Conservation (phyloP, 2,113 vertebrate species). For the Xyliphius kryptos region DNA sequence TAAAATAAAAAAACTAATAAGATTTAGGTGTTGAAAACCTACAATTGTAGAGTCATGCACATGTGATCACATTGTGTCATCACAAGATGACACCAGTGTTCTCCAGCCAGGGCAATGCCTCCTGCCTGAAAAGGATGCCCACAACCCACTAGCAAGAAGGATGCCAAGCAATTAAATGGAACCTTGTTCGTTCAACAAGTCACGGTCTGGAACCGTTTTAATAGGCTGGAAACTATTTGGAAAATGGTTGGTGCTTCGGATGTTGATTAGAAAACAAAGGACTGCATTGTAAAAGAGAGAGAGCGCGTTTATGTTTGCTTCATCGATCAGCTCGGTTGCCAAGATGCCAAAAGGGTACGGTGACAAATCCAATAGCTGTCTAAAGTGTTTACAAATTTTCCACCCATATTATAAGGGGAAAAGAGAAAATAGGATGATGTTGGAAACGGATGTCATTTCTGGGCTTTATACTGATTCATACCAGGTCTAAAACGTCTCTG, state of each 20-base stretch:
- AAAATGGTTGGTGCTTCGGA: constrained; percentile 65
- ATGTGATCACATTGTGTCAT: neutral
- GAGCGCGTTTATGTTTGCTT: constrained; percentile 54
- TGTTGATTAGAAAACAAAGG: constrained; percentile 67
- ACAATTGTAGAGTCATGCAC: neutral
- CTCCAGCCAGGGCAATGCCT: constrained; percentile 37
- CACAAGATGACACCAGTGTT: constrained; percentile 30
- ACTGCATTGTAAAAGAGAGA: constrained; percentile 64
- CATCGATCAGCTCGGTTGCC: constrained; percentile 59
- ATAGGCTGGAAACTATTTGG: constrained; percentile 75
- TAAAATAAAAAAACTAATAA: neutral
- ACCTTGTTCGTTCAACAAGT: constrained; percentile 63
- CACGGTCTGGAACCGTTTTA: constrained; percentile 70
- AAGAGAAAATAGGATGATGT: constrained; percentile 1
- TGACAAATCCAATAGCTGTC: constrained; percentile 57
- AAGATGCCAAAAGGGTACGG: constrained; percentile 53
- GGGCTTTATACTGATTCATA: too few relatives aligned
- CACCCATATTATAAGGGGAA: constrained; percentile 43
- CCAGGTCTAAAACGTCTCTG: too few relatives aligned
- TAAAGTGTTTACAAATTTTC: constrained; percentile 47
- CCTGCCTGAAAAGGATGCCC: constrained; percentile 52
- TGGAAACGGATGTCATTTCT: constrained; percentile 39
- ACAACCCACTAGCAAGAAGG: constrained; percentile 49
- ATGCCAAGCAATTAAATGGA: constrained; percentile 66
- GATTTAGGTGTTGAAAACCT: neutral